Evolutionary conservation across 2,888 invertebrate genomes (phyloP).

Genomic region (Ornithoptera priamus): DNA sequence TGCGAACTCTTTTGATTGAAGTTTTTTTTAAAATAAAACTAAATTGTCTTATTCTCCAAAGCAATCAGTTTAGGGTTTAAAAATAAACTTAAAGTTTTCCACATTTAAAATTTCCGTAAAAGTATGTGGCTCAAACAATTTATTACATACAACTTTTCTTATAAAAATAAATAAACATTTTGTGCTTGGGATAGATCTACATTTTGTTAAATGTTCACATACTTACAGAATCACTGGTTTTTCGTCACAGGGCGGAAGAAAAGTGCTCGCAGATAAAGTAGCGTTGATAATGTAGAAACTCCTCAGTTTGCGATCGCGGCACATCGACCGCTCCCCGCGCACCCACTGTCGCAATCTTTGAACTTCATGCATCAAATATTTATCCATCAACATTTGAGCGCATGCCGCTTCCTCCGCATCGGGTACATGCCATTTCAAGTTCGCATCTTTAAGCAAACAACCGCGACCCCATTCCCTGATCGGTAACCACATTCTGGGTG

Average conservation of each 20-base stretch:
- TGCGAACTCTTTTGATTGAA: too few relatives aligned
- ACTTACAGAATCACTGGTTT: conserved; percentile 79
- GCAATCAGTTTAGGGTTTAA: too few relatives aligned
- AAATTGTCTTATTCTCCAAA: too few relatives aligned
- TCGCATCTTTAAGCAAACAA: conserved; percentile 82
- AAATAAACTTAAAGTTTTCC: too few relatives aligned
- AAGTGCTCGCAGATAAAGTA: conserved; percentile 81
- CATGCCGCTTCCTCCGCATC: conserved; percentile 83
- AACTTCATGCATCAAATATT: conserved; percentile 84
- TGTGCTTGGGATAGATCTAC: background rate
- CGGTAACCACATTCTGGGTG: conserved; percentile 85
- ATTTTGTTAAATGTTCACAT: conserved; percentile 11
- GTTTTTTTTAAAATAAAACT: too few relatives aligned
- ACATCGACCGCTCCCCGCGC: conserved; percentile 71
- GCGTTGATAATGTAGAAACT: conserved; percentile 84
- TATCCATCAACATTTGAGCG: conserved; percentile 82
- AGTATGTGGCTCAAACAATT: too few relatives aligned
- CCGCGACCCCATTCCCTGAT: conserved; percentile 91
- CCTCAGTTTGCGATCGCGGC: conserved; percentile 84
- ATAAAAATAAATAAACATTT: too few relatives aligned
- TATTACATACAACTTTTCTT: too few relatives aligned
- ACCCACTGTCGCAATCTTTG: conserved; percentile 80
- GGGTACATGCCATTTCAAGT: conserved; percentile 90
- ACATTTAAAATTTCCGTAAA: too few relatives aligned
- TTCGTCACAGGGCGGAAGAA: conserved; percentile 87